A percentile compares a stretch with the other conserved stretches of the same genome.
Conservation (phyloP, 2,797 vertebrate species). For the Myripristis jacobus region DNA sequence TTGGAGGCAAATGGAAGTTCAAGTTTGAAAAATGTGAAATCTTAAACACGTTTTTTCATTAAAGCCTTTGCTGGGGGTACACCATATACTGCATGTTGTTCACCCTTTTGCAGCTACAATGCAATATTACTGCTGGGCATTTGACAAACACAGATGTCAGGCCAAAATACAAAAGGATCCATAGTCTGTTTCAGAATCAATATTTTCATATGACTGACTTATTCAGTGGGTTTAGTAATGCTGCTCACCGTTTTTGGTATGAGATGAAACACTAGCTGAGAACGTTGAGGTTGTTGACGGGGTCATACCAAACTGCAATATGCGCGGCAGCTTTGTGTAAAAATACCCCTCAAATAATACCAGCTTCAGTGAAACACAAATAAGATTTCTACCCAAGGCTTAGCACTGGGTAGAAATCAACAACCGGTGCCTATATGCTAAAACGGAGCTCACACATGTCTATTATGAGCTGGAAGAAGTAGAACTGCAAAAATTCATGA, state of each 20-base stretch:
- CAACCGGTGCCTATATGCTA: background rate
- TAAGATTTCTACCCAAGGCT: no score
- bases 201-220: background rate
- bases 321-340: background rate
- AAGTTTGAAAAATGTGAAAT: no score
- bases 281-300: background rate
- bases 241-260: background rate
- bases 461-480: background rate
- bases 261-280: background rate
- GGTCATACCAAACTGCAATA: background rate
- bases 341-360: background rate
- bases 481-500: background rate
- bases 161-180: background rate
- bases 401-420: no score
- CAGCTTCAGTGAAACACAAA: background rate
- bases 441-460: background rate
- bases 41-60: no score
- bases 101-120: background rate
- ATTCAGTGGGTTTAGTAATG: background rate
- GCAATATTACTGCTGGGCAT: background rate
- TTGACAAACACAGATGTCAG: background rate
- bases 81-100: background rate
- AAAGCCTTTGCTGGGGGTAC: no score
- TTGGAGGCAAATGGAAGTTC: no score
- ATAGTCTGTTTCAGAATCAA: background rate